Conservation (phyloP, 2,888 invertebrate genomes). For the Pollenia labialis region DNA sequence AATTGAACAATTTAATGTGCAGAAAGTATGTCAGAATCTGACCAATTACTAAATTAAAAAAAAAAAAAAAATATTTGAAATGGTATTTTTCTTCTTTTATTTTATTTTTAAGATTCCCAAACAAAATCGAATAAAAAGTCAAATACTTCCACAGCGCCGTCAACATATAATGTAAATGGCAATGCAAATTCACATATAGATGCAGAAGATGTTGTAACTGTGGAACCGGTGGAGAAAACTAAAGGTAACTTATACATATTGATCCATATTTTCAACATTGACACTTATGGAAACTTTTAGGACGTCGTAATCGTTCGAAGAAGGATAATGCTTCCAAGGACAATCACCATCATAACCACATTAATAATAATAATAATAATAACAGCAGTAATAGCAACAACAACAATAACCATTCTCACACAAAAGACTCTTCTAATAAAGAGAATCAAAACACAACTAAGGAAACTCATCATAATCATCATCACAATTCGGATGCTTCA, state of each 20-base stretch:
- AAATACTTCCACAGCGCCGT: constrained; percentile 71
- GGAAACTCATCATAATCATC: constrained; percentile 72
- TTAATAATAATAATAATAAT: constrained; percentile 75
- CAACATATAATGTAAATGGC: constrained; percentile 79
- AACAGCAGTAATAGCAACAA: constrained; percentile 74
- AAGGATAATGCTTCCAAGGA: constrained; percentile 83
- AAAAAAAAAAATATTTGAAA: too few species aligned
- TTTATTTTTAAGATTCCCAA: constrained; percentile 68
- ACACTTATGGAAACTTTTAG: constrained; percentile 71
- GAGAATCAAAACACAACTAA: constrained; percentile 69
- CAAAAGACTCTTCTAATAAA: constrained; percentile 68
- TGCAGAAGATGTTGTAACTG: constrained; percentile 79
- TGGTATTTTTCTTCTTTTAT: background rate
- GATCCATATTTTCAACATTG: background rate
- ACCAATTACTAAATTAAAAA: too few species aligned
- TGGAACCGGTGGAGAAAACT: constrained; percentile 81
- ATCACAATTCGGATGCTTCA: constrained; percentile 73
- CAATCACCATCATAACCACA: constrained; percentile 82
- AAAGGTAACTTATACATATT: constrained; percentile 77
- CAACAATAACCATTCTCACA: constrained; percentile 74
- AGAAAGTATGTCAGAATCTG: background rate
- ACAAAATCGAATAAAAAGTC: constrained; percentile 74
- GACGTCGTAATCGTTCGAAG: constrained; percentile 83
- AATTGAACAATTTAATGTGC: too few species aligned
- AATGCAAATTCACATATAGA: constrained; percentile 80